Base-by-base conservation (phyloP, 2,113 vertebrate genomes). In the Oenanthe oenanthe region DNA sequence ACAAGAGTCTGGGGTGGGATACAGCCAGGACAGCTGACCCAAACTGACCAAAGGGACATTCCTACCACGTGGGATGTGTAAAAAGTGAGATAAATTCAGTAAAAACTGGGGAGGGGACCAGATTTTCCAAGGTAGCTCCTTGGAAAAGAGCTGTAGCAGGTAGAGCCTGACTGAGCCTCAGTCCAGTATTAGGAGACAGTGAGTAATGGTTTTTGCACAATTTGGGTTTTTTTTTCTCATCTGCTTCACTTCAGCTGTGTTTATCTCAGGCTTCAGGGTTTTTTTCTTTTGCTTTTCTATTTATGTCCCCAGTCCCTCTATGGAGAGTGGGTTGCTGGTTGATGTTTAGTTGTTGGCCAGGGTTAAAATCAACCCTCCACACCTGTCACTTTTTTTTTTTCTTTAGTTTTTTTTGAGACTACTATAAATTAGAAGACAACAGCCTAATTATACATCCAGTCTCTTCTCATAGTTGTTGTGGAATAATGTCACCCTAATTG, bases 301-400 rank as follows among this genome's bases (percentile, higher is more conserved):
- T 65, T 85, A 9, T 57, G 17, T 65, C 7, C 13, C 17, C 0
- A 0, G 0, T 57, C 19, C 11, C 21, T 56, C 22, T 34, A 6
- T 1, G 10, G 3, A 65, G 31, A 56, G 5, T 24, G 38, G 60
- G 24, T 22, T 40, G 9, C 13, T 57, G 32, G 3, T 71, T 8
- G 7, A 13, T 76, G 28, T 13, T 73, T 31, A 45, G 21, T 20
- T 79, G 38, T 29, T 88, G 45, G 31, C n/a, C 25, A 34, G 17
- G 4, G 12, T 91, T 63, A 56, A 42, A 2, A 3, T 31, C 24
- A 63, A 21, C 10, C 6, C 8, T 54, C 47, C 71, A 38, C 0
- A 4, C 4, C 42, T 13, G 26, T n/a, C 75, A 63, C 8, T 40
- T 70, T 6, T 60, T n/a, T 40, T 51, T 76, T 34, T 10, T 40